Evolutionary conservation across 2,888 invertebrate genomes (phyloP), one percentile per base, ranked within the genome.

Genomic region (Eilema caniola): DNA sequence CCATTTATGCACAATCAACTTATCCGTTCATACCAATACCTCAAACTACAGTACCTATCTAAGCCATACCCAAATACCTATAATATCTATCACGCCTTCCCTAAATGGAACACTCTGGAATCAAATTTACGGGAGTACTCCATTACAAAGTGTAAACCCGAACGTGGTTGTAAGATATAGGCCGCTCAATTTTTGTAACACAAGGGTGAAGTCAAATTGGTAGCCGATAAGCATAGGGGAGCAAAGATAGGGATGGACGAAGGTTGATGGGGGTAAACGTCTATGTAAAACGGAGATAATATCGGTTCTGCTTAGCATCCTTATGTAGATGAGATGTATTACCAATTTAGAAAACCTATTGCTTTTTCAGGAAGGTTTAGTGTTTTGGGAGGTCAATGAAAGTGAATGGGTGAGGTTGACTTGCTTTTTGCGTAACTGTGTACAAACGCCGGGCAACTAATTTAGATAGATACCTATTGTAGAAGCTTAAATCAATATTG

Each of bases 251-350:
- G 82, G 73, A 78, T 80, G 79, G 81, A 83, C 80, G 83, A 79
- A 83, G 84, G 82, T 85, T 88, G 88, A 89, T 84, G 80, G 80
- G 85, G 86, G 86, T 84, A 83, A 81, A 82, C 76, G 81, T 76
- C 62, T 61, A 67, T 75, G 74, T 72, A 72, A 81, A 79, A 76
- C 56, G 76, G 62, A 73, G 77, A 79, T 82, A 76, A 68, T 72
- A 81, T 78, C 76, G 62, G 37, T 68, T 71, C 68, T 69, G 63
- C 47, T 61, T 62, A 66, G 47, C 70, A 60, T 24, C 69, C 67
- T 28, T 77, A 65, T 71, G 68, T 68, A 77, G 68, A 80, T 77
- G 72, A 72, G 64, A 71, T 61, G 64, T 71, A 71, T 71, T 37
- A 67, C 70, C 60, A 74, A 69, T 76, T 73, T 65, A 68, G 67